Conservation (phyloP, 2,113 vertebrate species). For the Axis porcinus region DNA sequence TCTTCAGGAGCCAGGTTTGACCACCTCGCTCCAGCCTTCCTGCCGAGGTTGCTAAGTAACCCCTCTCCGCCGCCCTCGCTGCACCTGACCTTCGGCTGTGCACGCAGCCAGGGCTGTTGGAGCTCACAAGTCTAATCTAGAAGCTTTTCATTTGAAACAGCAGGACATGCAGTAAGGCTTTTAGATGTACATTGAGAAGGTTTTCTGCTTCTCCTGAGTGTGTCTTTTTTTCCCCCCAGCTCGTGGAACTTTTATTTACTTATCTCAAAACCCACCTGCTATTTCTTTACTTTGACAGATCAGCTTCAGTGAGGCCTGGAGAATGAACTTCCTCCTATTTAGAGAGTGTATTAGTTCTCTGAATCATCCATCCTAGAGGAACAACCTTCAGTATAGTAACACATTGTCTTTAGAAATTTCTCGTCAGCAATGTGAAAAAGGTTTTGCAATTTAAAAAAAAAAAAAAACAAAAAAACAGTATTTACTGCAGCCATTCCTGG, state of each 20-base stretch:
- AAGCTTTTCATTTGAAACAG: constrained; percentile 80
- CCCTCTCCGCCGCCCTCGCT: neutral
- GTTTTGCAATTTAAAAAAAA: neutral
- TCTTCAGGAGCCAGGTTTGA: constrained; percentile 63
- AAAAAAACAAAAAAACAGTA: accelerated
- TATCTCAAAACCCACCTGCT: constrained; percentile 55
- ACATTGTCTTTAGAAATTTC: neutral
- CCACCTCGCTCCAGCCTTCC: constrained; percentile 64
- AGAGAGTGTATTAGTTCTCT: neutral
- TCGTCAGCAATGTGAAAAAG: neutral
- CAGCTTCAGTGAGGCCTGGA: neutral
- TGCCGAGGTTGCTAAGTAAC: constrained; percentile 79
- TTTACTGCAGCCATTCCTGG: neutral
- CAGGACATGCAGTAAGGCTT: constrained; percentile 67
- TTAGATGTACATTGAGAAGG: constrained; percentile 70
- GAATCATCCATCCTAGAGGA: neutral
- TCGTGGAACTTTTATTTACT: constrained; percentile 61
- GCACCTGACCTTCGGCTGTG: constrained; percentile 40
- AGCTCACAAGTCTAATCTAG: constrained; percentile 35
- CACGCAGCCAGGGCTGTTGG: constrained; percentile 40
- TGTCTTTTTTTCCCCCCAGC: neutral
- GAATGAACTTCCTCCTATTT: neutral
- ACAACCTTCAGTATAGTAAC: neutral
- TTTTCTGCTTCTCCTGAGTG: constrained; percentile 4
- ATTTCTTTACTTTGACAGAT: constrained; percentile 56